Evolutionary conservation across 2,113 vertebrate species (phyloP), one percentile per base, ranked within the genome.

Genomic region (Lagopus muta): DNA sequence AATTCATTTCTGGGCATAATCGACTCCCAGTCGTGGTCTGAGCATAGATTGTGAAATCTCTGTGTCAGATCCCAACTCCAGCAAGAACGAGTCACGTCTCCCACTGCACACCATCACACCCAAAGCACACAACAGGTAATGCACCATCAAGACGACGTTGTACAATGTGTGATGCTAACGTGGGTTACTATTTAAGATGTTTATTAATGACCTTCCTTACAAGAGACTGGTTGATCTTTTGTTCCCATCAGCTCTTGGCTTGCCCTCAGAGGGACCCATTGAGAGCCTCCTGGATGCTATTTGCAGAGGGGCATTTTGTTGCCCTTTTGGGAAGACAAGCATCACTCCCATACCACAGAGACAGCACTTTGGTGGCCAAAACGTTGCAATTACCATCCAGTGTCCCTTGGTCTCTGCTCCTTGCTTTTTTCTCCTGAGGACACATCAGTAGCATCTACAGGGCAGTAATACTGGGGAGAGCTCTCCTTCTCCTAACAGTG

Each of bases 311-410:
- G 13, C 13, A 27, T 74, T 83, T 50, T 32, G 30, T 34, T 71
- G 47, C 40, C 24, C 24, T 77, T 64, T 55, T 48, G 24, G 50
- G 58, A 40, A 43, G 36, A 16, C 25, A 45, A 66, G n/a, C 11
- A 66, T 12, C 32, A 16, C 8, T 8, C 38, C 58, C 45, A 19
- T 15, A 13, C 32, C 36, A 22, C 0, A 4, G 27, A 52, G 28
- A 9, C 12, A 48, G 19, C 4, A 13, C 32, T 45, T 52, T 2
- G n/a, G 36, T 28, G 58, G 38, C 11, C 13, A 24, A 78, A 77
- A 50, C 1, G 12, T 24, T 50, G 43, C 43, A 1, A 0, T 32
- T 32, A 66, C 36, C 25, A 30, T 19, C 8, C 2, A 0, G 24
- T 32, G 42, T n/a, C 45, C 54, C n/a, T 69, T 9, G 0, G 22